phyloP scores from a whole-genome alignment of 2,797 vertebrate genomes.

The Gambelia wislizenii region DNA sequence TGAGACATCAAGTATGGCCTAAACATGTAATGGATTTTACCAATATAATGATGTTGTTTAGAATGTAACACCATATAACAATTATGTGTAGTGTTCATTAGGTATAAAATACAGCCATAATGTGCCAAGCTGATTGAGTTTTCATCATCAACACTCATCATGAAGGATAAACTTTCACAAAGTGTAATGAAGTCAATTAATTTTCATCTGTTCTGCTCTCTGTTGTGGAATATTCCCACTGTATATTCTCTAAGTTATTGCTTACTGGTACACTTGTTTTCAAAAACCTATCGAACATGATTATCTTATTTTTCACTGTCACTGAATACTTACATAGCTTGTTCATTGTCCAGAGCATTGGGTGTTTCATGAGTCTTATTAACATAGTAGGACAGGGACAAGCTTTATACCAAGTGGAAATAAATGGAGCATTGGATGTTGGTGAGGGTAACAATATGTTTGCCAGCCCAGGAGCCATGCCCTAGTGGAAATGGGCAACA shows the following conservation, averaged over 20 bases:
- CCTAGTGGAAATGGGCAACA: background rate
- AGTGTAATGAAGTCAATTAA: constrained; percentile 40
- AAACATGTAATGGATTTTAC: constrained; percentile 26
- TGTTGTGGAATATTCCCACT: background rate
- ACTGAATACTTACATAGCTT: background rate
- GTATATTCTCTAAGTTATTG: background rate
- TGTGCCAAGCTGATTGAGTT: constrained; percentile 26
- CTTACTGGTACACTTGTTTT: background rate
- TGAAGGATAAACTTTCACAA: constrained; percentile 33
- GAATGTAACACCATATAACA: constrained; percentile 23
- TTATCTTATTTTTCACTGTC: background rate
- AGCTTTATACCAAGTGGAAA: background rate
- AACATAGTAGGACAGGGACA: background rate
- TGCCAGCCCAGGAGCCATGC: background rate
- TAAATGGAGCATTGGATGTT: background rate
- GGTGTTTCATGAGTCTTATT: background rate
- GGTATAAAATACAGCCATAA: constrained; percentile 29
- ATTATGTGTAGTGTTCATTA: constrained; percentile 39
- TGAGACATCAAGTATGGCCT: constrained; percentile 15
- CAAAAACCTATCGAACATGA: background rate
- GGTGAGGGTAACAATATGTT: no score
- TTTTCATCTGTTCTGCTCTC: constrained; percentile 16
- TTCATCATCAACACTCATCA: constrained; percentile 32
- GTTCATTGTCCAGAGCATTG: background rate
- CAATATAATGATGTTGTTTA: constrained; percentile 32